phyloP scores from a whole-genome alignment of 1,140 invertebrate genomes.

The Solen grandis region DNA sequence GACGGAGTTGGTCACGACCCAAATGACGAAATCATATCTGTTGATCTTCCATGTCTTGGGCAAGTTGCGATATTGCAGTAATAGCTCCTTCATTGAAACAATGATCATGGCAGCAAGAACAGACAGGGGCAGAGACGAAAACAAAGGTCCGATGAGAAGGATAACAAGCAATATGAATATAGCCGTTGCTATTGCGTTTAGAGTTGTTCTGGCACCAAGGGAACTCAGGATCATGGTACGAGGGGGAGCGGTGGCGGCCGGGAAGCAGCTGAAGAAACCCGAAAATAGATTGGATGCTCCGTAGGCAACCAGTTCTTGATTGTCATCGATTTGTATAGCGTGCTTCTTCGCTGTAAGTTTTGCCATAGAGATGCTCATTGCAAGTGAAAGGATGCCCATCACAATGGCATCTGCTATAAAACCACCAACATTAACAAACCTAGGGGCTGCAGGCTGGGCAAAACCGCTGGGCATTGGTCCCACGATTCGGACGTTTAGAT shows the following conservation, averaged over 20 bases:
- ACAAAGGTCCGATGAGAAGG: conserved; percentile 78
- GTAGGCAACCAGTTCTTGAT: conserved; percentile 82
- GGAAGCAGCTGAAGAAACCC: conserved; percentile 82
- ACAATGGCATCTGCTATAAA: conserved; percentile 66
- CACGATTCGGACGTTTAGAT: conserved; percentile 79
- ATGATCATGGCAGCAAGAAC: conserved; percentile 75
- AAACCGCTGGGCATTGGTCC: conserved; percentile 79
- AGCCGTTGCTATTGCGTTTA: conserved; percentile 75
- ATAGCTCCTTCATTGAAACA: conserved; percentile 71
- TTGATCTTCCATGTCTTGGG: conserved; percentile 67
- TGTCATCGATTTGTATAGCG: conserved; percentile 77
- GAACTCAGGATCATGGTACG: conserved; percentile 85
- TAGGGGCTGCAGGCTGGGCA: conserved; percentile 56
- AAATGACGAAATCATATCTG: conserved; percentile 72
- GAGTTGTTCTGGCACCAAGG: conserved; percentile 59
- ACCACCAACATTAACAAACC: conserved; percentile 36
- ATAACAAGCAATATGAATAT: conserved; percentile 81
- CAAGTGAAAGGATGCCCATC: conserved; percentile 72
- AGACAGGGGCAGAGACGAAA: conserved; percentile 78
- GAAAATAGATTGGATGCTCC: conserved; percentile 79
- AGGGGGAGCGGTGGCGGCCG: conserved; percentile 89
- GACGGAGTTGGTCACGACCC: conserved; percentile 63
- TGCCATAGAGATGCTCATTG: conserved; percentile 77
- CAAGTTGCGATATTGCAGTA: conserved; percentile 86
- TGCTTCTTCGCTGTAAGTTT: conserved; percentile 79